A percentile compares a stretch with the other conserved stretches of the same genome.
Evolutionary conservation across 35 echinoderm and acorn worm species (phyloP).

Genomic region (Apostichopus californicus): DNA sequence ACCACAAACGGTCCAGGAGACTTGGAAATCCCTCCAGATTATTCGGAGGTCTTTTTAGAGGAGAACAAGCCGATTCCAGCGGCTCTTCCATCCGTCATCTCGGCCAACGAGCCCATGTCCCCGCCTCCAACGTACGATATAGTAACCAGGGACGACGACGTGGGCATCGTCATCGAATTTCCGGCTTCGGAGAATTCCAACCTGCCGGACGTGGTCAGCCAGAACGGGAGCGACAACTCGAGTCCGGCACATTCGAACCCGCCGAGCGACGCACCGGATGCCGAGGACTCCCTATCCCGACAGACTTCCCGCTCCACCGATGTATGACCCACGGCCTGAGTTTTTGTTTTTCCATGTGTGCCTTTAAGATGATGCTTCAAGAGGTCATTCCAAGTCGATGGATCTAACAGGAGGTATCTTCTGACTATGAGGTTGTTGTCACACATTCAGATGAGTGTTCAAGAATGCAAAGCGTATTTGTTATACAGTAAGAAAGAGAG

Average conservation of each 20-base stretch:
- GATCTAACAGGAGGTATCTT: too few relatives aligned
- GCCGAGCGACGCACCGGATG: background rate
- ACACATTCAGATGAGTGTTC: too few relatives aligned
- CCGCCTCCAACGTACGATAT: conserved; percentile 63
- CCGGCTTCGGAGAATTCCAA: background rate
- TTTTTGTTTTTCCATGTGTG: too few relatives aligned
- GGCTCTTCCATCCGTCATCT: background rate
- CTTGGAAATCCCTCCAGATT: conserved; percentile 68
- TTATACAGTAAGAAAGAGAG: too few relatives aligned
- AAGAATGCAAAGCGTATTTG: too few relatives aligned
- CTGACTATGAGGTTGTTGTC: too few relatives aligned
- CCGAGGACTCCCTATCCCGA: background rate
- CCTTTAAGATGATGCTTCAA: too few relatives aligned
- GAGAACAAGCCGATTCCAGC: background rate
- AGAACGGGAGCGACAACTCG: background rate
- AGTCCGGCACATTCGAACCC: background rate
- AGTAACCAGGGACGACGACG: conserved; percentile 43
- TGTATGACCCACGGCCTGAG: conserved; percentile 4
- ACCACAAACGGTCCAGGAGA: conserved; percentile 24
- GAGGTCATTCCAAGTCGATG: too few relatives aligned
- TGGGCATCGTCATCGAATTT: conserved; percentile 49
- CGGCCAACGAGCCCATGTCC: conserved; percentile 53
- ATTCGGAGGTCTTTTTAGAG: conserved; percentile 59
- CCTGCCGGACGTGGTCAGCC: conserved; percentile 48
- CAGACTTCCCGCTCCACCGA: conserved; percentile 37